Base-by-base conservation (phyloP, 2,113 vertebrate species). In the Gasterosteus aculeatus region DNA sequence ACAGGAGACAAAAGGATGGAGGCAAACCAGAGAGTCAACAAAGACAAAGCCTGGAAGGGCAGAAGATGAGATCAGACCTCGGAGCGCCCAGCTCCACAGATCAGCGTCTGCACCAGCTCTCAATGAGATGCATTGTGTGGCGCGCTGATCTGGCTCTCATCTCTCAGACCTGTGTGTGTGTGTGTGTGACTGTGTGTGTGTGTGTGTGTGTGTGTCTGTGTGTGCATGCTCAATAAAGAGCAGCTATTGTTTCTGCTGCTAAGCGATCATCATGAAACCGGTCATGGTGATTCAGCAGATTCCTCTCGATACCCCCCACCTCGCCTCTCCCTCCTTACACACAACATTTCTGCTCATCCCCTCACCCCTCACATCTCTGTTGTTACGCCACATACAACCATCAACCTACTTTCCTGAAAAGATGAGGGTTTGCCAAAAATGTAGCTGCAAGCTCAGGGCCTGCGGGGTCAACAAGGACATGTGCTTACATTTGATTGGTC, bases 271-370 rank as follows among this genome's bases (percentile, higher is more conserved):
- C 90, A 90, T 88, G 88, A 80, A 89, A 91, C 84, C 83, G 87
- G 91, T 92, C 91, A 93, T 74, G 88, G 92, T 93, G 92, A 93
- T 85, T 91, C 91, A 89, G 92, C 91, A 91, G 88, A 92, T 92
- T 91, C 87, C 78, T 72, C 78, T 86, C 79, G 42, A 78, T 62
- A 11, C 59, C 53, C 63, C 56, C 3, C 44, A 6, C 73, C 56
- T 12, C 61, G 15, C 47, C n/a, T 38, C 33, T 9, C 8, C 49
- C 58, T 22, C 62, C 79, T 77, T 47, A 61, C 64, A 41, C 73
- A 82, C 14, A 56, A 82, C 14, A 56, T 83, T 74, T 83, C 77
- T 71, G 41, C 80, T 81, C 73, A 2, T 54, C 76, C 64, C 73
- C 77, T 38, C 77, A 81, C 69, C 71, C 66, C 58, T 26, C 39